Percentiles rank a stretch among this genome's conserved stretches.
These are phyloP conservation scores for Brachionus sp. DNA, from an alignment of 1,140 invertebrate genomes.

Conservation along the genomic window DNA sequence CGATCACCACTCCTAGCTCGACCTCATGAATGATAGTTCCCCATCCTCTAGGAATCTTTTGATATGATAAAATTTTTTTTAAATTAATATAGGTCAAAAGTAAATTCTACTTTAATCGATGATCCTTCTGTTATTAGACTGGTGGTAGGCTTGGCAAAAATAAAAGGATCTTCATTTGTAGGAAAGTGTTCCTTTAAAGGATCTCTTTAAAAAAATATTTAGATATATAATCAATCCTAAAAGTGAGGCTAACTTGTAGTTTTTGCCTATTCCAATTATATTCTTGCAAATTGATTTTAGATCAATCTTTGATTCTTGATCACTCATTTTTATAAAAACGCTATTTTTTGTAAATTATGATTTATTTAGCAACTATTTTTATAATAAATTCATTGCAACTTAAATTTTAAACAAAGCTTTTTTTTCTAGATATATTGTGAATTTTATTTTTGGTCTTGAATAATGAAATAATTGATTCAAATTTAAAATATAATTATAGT, in stretches of 20 bases:
- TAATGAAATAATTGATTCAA: no score
- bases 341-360: background rate
- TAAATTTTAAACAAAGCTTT: background rate
- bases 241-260: slow-evolving; percentile 7
- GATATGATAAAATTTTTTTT: background rate
- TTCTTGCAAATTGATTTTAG: slow-evolving; percentile 36
- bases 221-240: background rate
- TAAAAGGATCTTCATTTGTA: slow-evolving; percentile 5
- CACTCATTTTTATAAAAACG: slow-evolving; percentile 10
- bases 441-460: no score
- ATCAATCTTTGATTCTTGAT: slow-evolving; percentile 2
- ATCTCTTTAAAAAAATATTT: slow-evolving; percentile 3
- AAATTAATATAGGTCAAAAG: background rate
- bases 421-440: no score
- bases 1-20: slow-evolving; percentile 74
- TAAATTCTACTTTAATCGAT: background rate
- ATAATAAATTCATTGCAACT: background rate
- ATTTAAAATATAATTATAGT: no score
- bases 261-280: slow-evolving; percentile 44
- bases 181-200: slow-evolving; percentile 17
- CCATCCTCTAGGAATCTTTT: slow-evolving; percentile 62
- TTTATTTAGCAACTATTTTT: background rate
- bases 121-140: slow-evolving; percentile 29
- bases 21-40: slow-evolving; percentile 72
- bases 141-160: slow-evolving; percentile 22